Percentiles rank a stretch among this genome's conserved stretches.
These are phyloP conservation scores for Eristalis arbustorum DNA, from an alignment of 2,888 invertebrate species.

Conservation along the genomic window DNA sequence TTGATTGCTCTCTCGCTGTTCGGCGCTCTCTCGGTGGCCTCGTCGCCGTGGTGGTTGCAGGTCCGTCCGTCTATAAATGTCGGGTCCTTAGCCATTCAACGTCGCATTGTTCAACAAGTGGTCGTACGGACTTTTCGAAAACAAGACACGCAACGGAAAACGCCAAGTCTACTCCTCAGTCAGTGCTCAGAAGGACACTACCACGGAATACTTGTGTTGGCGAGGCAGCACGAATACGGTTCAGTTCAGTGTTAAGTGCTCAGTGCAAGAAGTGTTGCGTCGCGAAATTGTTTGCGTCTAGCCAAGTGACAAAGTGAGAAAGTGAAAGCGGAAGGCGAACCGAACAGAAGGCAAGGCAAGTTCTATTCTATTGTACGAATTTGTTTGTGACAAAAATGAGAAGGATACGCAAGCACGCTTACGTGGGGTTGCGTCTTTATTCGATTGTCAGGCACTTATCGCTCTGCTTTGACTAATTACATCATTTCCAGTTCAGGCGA, in stretches of 20 bases:
- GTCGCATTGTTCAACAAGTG: constrained; percentile 80
- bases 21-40: constrained; percentile 27
- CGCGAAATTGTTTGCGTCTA: not conserved
- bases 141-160: constrained; percentile 34
- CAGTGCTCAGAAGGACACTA: constrained; percentile 8
- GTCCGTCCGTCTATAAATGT: constrained; percentile 77
- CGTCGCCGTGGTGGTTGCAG: constrained; percentile 23
- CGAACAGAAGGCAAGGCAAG: constrained; percentile 54
- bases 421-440: too few relatives aligned
- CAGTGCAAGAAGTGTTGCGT: constrained; percentile 42
- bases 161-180: constrained; percentile 21
- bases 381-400: not conserved
- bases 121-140: constrained; percentile 66
- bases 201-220: constrained; percentile 30
- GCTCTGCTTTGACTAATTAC: not conserved
- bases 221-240: not conserved
- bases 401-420: not conserved
- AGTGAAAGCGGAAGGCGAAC: not conserved
- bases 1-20: not conserved
- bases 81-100: constrained; percentile 73
- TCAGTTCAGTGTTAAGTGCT: not conserved
- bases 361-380: not conserved
- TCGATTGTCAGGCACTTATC: not conserved
- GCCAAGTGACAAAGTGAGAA: not conserved
- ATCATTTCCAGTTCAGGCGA: not conserved